Conservation (phyloP, 1,140 invertebrate species). For the Phortica variegata region DNA sequence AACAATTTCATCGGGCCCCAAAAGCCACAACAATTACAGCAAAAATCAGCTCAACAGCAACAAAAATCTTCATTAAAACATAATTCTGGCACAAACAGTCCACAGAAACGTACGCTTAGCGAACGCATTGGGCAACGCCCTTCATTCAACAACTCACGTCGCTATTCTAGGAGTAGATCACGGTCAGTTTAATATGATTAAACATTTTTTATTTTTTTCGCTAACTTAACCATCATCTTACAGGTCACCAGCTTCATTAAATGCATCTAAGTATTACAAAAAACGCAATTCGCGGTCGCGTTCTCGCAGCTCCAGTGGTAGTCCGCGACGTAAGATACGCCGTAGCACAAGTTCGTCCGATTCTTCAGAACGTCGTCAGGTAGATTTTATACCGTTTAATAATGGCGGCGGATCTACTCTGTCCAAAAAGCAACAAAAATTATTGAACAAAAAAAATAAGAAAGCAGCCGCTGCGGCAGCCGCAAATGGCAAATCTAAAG, state of each 20-base stretch:
- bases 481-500: constrained; percentile 60
- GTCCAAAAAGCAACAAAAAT: constrained; percentile 44
- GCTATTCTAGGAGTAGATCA: constrained; percentile 44
- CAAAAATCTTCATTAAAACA: constrained; percentile 23
- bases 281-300: constrained; percentile 45
- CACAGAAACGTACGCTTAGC: constrained; percentile 17
- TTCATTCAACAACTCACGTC: constrained; percentile 21
- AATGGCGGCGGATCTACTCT: constrained; percentile 19
- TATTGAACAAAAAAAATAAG: constrained; percentile 56
- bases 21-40: constrained; percentile 12
- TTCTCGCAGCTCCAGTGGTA: constrained; percentile 31
- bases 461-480: constrained; percentile 45
- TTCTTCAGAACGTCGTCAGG: constrained; percentile 27
- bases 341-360: constrained; percentile 29
- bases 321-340: constrained; percentile 42
- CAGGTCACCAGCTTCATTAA: constrained; percentile 29
- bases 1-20: constrained; percentile 9
- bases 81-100: constrained; percentile 41
- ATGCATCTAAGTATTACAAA: constrained; percentile 30
- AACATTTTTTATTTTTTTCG: not conserved
- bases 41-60: constrained; percentile 7
- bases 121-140: constrained; percentile 26
- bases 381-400: constrained; percentile 43
- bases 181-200: constrained; percentile 31
- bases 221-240: constrained; percentile 16